Conservation (phyloP, 2,113 vertebrate species). For the Sinocyclocheilus maitianheensis region DNA sequence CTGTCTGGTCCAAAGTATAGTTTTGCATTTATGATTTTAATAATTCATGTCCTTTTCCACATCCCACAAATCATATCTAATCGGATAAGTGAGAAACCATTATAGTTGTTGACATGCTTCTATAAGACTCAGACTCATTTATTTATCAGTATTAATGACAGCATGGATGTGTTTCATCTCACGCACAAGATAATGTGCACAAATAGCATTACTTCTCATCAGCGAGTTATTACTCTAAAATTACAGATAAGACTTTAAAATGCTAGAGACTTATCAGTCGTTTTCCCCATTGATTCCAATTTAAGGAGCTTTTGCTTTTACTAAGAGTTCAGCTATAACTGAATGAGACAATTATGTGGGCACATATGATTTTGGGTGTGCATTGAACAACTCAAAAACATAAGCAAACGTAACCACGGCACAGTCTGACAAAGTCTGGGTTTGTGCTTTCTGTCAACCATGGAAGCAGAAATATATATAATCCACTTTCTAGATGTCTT, state of each 20-base stretch:
- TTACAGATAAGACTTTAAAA: conserved; percentile 2
- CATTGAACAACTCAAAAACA: neutral
- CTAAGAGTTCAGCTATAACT: neutral
- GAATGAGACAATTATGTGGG: neutral
- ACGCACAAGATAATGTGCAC: neutral
- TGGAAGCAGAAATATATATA: neutral
- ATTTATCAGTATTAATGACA: conserved; percentile 6
- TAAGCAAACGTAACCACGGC: neutral
- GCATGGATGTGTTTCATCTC: neutral
- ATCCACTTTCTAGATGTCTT: neutral
- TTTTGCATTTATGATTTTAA: neutral
- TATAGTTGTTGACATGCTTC: neutral
- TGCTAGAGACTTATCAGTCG: neutral
- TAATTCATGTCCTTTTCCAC: neutral
- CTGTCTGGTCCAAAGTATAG: neutral
- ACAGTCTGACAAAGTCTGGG: neutral
- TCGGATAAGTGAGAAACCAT: neutral
- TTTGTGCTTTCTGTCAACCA: neutral
- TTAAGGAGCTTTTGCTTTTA: neutral
- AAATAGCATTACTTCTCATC: neutral
- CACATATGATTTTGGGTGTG: neutral
- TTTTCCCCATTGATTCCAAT: neutral
- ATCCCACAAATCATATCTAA: conserved; percentile 11
- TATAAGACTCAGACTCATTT: neutral
- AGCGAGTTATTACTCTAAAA: neutral